A percentile compares a stretch with the other conserved stretches of the same genome.
phyloP scores from a whole-genome alignment of 2,797 vertebrate species.

The Enteromius fasciolatus region DNA sequence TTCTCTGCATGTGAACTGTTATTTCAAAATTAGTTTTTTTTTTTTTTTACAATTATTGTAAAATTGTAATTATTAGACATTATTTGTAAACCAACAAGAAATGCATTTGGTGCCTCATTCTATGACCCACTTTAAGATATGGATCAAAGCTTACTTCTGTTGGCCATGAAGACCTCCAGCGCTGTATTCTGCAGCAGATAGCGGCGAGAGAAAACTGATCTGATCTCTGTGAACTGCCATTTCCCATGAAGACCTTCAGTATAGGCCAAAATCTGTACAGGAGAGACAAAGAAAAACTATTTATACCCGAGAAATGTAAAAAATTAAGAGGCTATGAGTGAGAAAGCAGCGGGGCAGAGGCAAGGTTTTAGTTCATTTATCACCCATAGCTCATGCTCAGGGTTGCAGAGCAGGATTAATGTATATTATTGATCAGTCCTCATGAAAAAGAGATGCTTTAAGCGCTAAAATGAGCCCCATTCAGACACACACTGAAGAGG shows the following conservation, averaged over 20 bases:
- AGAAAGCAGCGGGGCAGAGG: constrained; percentile 17
- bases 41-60: not conserved
- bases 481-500: constrained; percentile 61
- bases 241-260: constrained; percentile 97
- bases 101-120: not conserved
- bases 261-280: constrained; percentile 87
- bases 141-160: constrained; percentile 84
- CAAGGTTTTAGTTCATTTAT: constrained; percentile 70
- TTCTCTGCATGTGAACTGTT: not conserved
- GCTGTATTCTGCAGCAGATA: constrained; percentile 96
- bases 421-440: constrained; percentile 81
- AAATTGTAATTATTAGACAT: not conserved
- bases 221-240: constrained; percentile 97
- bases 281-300: constrained; percentile 2
- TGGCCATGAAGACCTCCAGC: constrained; percentile 97
- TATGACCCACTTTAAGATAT: not conserved
- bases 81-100: not conserved
- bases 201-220: constrained; percentile 91
- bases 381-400: constrained; percentile 63
- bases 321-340: not conserved
- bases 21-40: not conserved
- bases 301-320: constrained; percentile 10
- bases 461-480: constrained; percentile 73
- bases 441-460: constrained; percentile 81
- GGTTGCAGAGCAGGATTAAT: constrained; percentile 75